Base-by-base conservation (phyloP, 2,888 invertebrate genomes). In the Meiosimyza platycephala region DNA sequence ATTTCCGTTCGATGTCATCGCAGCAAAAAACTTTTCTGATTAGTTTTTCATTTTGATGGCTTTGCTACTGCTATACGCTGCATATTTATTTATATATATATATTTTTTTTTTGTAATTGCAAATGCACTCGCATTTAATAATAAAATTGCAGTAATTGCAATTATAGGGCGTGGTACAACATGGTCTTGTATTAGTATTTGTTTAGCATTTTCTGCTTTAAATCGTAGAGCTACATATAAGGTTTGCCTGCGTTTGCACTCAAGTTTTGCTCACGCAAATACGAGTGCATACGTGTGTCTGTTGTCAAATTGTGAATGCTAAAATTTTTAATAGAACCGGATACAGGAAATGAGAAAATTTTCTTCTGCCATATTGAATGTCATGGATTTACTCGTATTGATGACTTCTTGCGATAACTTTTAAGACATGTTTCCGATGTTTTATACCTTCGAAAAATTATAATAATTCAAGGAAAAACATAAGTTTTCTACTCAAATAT, bases 1-100 rank as follows among this genome's bases (percentile, higher is more conserved):
- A 85, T 85, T 84, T 85, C 84, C 84, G 84, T 79, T 78, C 77
- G 80, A 84, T 85, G 85, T 85, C 85, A 84, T 80, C 77, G 77
- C 73, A 75, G 55, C 6, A 55, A 70, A 40, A 52, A 59, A 70
- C n/a, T 55, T 72, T 72, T 54, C 22, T 67, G 67, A 67, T 72
- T 62, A 72, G 55, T 72, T 68, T 40, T 40, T 48, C 68, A 50
- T 18, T 33, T 69, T 52, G 69, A 69, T 52, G 48, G 57, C 18
- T 18, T 57, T 40, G 18, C 57, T 16, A 47, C 13, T 18, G 13
- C 1, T 18, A 4, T 13, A 3, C 6, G 11, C 15, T 57, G 22
- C 18, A n/a, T 16, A 47, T 55, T 47, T 18, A n/a, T 15, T 62
- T 47, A 3, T 6, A 6, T 50, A n/a, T n/a, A n/a, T n/a, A n/a